Evolutionary conservation across 2,113 vertebrate species (phyloP), one percentile per base, ranked within the genome.

Genomic region (Gobiocypris rarus): DNA sequence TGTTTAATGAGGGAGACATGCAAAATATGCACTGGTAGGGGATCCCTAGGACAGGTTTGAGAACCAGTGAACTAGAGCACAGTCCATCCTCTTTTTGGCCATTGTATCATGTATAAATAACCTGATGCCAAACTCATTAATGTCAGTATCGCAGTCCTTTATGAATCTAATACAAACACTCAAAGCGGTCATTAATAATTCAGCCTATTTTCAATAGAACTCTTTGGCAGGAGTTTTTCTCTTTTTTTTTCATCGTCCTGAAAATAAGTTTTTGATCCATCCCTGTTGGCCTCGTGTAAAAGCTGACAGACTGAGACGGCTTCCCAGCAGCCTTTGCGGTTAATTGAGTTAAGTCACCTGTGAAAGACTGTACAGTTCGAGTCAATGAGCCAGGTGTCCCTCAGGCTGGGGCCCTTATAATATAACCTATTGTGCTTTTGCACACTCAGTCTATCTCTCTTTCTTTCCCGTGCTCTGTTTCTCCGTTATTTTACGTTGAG

Each of bases 331-430:
- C 52, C 58, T 77, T 48, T 31, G 31, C 59, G 63, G 82, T 89
- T 91, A 91, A 92, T 91, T 89, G 87, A 88, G 87, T 89, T 59
- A 81, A 86, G 81, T 91, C 89, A 87, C 87, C 88, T 90, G 84
- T 92, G 85, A 91, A 90, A 89, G 90, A 83, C 77, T 76, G 74
- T 69, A 86, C 84, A 83, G 75, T 73, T 84, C 22, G 59, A 86
- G 83, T 89, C 84, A 91, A 91, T 90, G 89, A 91, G 85, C 87
- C 87, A 74, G 89, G 84, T 87, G 87, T 89, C 88, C 87, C 78
- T 69, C 69, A 43, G 84, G 79, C 75, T 76, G 15, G 63, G 54
- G 22, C 28, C 17, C 81, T 84, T 26, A 24, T 15, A 81, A 28
- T 41, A 58, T 65, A 15, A 54, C 41, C 79, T 89, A 73, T 70